Conservation (phyloP, 2,888 invertebrate species). For the Chloromyia formosa region DNA sequence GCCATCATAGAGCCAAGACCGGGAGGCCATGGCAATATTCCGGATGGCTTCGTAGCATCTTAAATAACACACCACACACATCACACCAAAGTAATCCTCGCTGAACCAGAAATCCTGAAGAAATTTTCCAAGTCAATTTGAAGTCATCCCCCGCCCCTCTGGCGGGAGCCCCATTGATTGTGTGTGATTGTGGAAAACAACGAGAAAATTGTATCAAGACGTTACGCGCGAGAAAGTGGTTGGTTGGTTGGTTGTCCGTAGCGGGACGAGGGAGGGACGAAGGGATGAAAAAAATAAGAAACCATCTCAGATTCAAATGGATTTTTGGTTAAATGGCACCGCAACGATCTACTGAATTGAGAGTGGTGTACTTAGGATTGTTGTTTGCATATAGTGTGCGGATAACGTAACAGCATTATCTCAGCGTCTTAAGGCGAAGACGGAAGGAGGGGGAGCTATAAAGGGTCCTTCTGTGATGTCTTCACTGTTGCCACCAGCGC, state of each 20-base stretch:
- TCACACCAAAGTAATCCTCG: conserved; percentile 25
- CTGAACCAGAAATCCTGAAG: conserved; percentile 44
- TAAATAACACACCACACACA: conserved; percentile 20
- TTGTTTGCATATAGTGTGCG: conserved; percentile 29
- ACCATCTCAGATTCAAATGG: neutral
- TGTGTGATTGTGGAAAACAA: conserved; percentile 38
- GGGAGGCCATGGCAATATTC: too few species aligned
- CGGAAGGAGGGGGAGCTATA: too few species aligned
- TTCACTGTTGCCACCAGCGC: too few species aligned
- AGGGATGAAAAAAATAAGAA: neutral
- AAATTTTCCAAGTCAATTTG: conserved; percentile 48
- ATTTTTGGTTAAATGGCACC: neutral
- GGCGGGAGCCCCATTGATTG: conserved; percentile 38
- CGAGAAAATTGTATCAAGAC: conserved; percentile 31
- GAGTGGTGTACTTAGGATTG: too few species aligned
- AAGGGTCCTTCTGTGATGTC: too few species aligned
- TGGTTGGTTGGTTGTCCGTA: too few species aligned
- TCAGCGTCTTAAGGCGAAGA: too few species aligned
- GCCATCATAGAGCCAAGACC: too few species aligned
- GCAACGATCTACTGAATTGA: too few species aligned
- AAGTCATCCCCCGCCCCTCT: conserved; percentile 12
- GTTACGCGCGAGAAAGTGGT: neutral
- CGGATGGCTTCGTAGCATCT: neutral
- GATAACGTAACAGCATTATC: neutral
- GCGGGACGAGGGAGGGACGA: neutral